Evolutionary conservation across 2,888 invertebrate genomes (phyloP).

Genomic region (Mimas tiliae): DNA sequence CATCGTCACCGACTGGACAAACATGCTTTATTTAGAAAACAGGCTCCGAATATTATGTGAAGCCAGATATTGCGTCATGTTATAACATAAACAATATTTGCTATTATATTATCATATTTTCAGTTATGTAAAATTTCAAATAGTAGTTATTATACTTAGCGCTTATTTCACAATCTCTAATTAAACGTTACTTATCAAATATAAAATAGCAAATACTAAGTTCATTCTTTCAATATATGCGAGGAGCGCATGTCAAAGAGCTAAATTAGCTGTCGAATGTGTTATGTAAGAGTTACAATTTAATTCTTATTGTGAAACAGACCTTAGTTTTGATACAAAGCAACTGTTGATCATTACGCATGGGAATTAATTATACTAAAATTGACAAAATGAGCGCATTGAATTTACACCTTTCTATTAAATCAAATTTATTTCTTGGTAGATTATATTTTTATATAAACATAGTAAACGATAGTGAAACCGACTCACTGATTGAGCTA

Average conservation of each 20-base stretch:
- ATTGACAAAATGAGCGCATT: neutral
- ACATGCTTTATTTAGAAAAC: conserved; percentile 45
- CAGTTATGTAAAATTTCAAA: neutral
- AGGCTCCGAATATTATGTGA: conserved; percentile 36
- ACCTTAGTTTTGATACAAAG: too few species aligned
- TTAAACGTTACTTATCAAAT: too few species aligned
- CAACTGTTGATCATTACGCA: too few species aligned
- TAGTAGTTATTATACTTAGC: neutral
- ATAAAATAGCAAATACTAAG: too few species aligned
- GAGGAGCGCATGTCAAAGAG: too few species aligned
- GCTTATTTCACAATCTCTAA: too few species aligned
- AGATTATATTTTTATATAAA: conserved; percentile 40
- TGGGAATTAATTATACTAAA: too few species aligned
- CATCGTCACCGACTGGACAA: conserved; percentile 37
- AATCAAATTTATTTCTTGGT: conserved; percentile 60
- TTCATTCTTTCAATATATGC: too few species aligned
- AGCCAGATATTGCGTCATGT: conserved; percentile 45
- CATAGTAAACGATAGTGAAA: neutral
- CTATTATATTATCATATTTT: conserved; percentile 1
- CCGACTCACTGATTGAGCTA: neutral
- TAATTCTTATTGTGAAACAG: too few species aligned
- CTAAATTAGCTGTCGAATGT: too few species aligned
- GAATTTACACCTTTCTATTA: conserved; percentile 38
- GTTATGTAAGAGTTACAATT: too few species aligned
- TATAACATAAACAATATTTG: conserved; percentile 38